These are phyloP conservation scores for Psettodes erumei DNA, from an alignment of 2,113 vertebrate genomes.

Conservation along the genomic window DNA sequence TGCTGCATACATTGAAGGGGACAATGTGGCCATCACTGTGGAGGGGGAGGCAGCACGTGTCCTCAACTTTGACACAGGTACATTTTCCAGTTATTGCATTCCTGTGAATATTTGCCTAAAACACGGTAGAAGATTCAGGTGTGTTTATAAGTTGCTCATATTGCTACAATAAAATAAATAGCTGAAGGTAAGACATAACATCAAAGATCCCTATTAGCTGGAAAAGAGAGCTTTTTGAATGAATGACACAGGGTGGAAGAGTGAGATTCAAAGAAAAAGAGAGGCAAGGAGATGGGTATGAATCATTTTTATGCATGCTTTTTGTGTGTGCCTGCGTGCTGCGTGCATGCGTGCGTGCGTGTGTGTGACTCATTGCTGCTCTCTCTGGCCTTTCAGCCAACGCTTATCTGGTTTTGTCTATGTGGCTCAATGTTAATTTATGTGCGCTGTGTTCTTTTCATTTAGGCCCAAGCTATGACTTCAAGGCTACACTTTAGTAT, in stretches of 20 bases:
- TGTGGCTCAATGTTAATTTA: slow-evolving; percentile 33
- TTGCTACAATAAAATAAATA: background rate
- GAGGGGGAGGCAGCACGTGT: slow-evolving; percentile 83
- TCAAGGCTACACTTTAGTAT: background rate
- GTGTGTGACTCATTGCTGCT: slow-evolving; percentile 55
- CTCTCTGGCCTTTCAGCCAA: slow-evolving; percentile 26
- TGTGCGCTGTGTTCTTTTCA: slow-evolving; percentile 1
- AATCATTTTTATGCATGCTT: background rate
- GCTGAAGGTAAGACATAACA: slow-evolving; percentile 11
- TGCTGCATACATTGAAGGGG: slow-evolving; percentile 78
- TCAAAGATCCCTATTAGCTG: slow-evolving; percentile 3
- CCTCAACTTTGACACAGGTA: slow-evolving; percentile 85
- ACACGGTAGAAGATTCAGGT: too few relatives aligned
- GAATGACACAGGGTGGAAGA: background rate
- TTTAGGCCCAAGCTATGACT: background rate
- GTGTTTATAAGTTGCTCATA: background rate
- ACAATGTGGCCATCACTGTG: slow-evolving; percentile 82
- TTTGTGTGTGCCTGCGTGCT: background rate
- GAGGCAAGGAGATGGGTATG: background rate
- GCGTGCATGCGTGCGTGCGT: background rate
- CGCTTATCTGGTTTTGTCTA: slow-evolving; percentile 33
- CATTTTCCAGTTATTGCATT: background rate
- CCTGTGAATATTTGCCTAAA: background rate
- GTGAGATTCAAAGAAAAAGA: background rate
- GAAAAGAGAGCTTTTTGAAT: slow-evolving; percentile 2